Base-by-base conservation (phyloP, 2,113 vertebrate genomes). In the Pelusios castaneus region DNA sequence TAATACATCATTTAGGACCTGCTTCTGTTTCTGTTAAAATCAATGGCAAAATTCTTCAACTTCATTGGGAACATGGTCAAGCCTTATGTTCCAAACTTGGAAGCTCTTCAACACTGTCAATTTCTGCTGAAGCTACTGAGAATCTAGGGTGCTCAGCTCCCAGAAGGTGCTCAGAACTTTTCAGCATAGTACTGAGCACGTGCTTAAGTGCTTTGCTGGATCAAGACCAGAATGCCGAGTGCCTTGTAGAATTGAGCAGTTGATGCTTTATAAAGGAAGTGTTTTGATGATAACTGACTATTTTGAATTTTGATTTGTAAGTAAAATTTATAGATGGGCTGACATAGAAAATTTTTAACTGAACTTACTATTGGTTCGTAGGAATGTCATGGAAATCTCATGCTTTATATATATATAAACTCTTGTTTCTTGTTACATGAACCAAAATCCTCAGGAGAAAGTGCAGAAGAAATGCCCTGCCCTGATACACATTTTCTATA, bases 71-170 rank as follows among this genome's bases (percentile, higher is more conserved):
- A 63, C 49, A 91, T 56, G 55, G 83, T 54, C 63, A 91, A 90
- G 56, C 3, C 54, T 31, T 11, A 41, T 43, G 14, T 5, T 29
- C 8, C 52, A 43, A 19, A 85, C 70, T 85, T 93, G 47, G 83
- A 76, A 0, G 0, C 7, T 0, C 0, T 70, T 87, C n/a, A 38
- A n/a, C n/a, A 38, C 45, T 27, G 41, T 76, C 73, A 80, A 9
- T 86, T 5, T 58, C 77, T 17, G 11, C 0, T 49, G 43, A 31
- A 34, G 41, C 55, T 83, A 34, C 52, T 34, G 80, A 54, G 79
- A 81, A 91, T 89, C 89, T 84, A 52, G 78, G 52, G 76, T 75
- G 11, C 43, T 60, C 93, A 51, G 34, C 12, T 88, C 75, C 55
- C 4, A 90, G 73, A 43, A 51, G 63, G 45, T 47, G 76, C 76